Base-by-base conservation (phyloP, 1,140 invertebrate genomes). In the Dreissena polymorpha region DNA sequence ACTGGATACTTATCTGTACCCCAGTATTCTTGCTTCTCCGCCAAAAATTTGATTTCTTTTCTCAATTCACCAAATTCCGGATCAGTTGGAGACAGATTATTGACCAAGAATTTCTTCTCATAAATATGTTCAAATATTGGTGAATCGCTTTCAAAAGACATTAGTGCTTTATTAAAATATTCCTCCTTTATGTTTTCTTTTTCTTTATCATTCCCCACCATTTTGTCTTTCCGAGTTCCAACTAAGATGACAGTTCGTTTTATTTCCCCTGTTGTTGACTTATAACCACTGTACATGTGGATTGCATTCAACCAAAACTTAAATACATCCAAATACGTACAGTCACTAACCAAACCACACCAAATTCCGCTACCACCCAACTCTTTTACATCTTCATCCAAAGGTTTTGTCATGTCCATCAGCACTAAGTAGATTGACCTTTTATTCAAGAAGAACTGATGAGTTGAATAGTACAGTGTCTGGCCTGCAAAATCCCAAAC, bases 401-500 rank as follows among this genome's bases (percentile, higher is more conserved):
- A 25, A 18, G 63, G 63, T 55, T 14, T 68, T 51, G 63, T 67
- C 10, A 78, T 50, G 67, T 78, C 49, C 75, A 78, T 78, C 64
- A 78, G 55, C 10, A n/a, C n/a, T n/a, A n/a, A n/a, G n/a, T n/a
- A n/a, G n/a, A n/a, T n/a, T n/a, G n/a, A n/a, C n/a, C n/a, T n/a
- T n/a, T n/a, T n/a, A n/a, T n/a, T n/a, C n/a, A n/a, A n/a, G n/a
- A n/a, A n/a, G n/a, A n/a, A n/a, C n/a, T n/a, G n/a, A n/a, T n/a
- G n/a, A n/a, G n/a, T n/a, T n/a, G n/a, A n/a, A n/a, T n/a, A n/a
- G n/a, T n/a, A n/a, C n/a, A n/a, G n/a, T n/a, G n/a, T n/a, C n/a
- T n/a, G n/a, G n/a, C n/a, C n/a, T n/a, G n/a, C 75, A 69, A 78
- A 78, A 55, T 78, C 75, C 75, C 75, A 78, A 14, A 78, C 25